A percentile compares a stretch with the other conserved stretches of the same genome.
Conservation (phyloP, 2,888 invertebrate genomes). For the Podotricha telesiphe region DNA sequence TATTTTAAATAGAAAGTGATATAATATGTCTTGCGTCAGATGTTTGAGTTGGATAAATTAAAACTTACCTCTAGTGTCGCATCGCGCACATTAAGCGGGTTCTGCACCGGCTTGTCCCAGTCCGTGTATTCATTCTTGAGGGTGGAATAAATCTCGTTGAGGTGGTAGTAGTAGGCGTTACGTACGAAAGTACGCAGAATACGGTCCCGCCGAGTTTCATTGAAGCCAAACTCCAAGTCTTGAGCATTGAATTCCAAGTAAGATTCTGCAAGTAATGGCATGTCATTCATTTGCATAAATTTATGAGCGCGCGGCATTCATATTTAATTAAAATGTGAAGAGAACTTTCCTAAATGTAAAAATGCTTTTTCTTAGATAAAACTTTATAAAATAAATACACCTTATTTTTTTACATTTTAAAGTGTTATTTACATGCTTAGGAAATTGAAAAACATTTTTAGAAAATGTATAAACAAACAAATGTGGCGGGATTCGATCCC, state of each 20-base stretch:
- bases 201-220: slow-evolving; percentile 92
- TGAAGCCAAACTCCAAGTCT: slow-evolving; percentile 95
- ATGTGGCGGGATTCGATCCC: too few species aligned
- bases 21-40: neutral
- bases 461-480: too few species aligned
- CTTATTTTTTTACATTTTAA: too few species aligned
- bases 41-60: slow-evolving; percentile 23
- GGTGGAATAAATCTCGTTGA: slow-evolving; percentile 97
- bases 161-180: slow-evolving; percentile 96
- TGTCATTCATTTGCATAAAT: slow-evolving; percentile 68
- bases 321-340: slow-evolving; percentile 51
- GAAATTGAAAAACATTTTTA: too few species aligned
- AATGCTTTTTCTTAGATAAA: slow-evolving; percentile 22
- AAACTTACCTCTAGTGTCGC: slow-evolving; percentile 87
- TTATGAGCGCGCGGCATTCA: slow-evolving; percentile 53
- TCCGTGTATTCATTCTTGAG: slow-evolving; percentile 97
- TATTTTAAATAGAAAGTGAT: too few species aligned
- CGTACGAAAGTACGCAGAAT: slow-evolving; percentile 95
- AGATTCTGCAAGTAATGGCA: slow-evolving; percentile 85
- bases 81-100: slow-evolving; percentile 93
- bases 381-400: slow-evolving; percentile 4
- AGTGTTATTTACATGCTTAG: too few species aligned
- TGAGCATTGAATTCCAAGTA: slow-evolving; percentile 92
- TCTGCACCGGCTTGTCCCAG: slow-evolving; percentile 95
- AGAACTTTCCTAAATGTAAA: slow-evolving; percentile 32